A percentile compares a stretch with the other conserved stretches of the same genome.
Evolutionary conservation across 2,797 vertebrate genomes (phyloP).

Genomic region (Enteromius viviparus): DNA sequence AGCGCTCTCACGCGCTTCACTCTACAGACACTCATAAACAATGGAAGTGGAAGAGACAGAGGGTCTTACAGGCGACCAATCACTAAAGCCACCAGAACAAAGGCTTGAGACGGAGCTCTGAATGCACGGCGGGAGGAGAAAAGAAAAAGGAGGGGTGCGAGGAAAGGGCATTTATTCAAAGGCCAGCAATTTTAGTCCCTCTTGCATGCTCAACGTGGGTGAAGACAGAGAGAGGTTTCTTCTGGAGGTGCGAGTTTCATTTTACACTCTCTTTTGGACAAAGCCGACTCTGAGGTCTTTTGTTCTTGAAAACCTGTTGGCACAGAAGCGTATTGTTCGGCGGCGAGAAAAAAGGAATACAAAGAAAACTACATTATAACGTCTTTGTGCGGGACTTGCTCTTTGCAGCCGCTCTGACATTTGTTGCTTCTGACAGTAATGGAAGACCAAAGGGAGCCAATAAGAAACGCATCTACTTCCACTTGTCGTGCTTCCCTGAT

Average conservation of each 20-base stretch:
- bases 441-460: conserved; percentile 24
- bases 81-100: conserved; percentile 72
- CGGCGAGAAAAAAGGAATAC: conserved; percentile 16
- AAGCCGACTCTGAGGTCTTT: conserved; percentile 38
- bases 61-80: conserved; percentile 68
- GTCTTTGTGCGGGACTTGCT: neutral
- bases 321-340: conserved; percentile 17
- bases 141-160: conserved; percentile 60
- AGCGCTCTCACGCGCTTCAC: conserved; percentile 39
- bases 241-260: conserved; percentile 40
- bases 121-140: conserved; percentile 9
- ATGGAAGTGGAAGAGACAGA: conserved; percentile 60
- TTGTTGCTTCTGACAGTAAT: conserved; percentile 38
- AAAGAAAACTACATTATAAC: conserved; percentile 25
- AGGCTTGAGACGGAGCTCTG: conserved; percentile 43
- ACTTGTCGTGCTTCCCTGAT: conserved; percentile 1
- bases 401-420: neutral
- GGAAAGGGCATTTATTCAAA: conserved; percentile 56
- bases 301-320: conserved; percentile 45
- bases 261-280: conserved; percentile 7
- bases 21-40: conserved; percentile 63
- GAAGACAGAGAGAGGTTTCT: conserved; percentile 52
- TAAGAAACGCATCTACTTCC: conserved; percentile 26
- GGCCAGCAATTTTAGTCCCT: conserved; percentile 5
- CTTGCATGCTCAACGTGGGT: conserved; percentile 49